A percentile compares a stretch with the other conserved stretches of the same genome.
phyloP scores from a whole-genome alignment of 2,113 vertebrate species.

The Grammomys surdaster region DNA sequence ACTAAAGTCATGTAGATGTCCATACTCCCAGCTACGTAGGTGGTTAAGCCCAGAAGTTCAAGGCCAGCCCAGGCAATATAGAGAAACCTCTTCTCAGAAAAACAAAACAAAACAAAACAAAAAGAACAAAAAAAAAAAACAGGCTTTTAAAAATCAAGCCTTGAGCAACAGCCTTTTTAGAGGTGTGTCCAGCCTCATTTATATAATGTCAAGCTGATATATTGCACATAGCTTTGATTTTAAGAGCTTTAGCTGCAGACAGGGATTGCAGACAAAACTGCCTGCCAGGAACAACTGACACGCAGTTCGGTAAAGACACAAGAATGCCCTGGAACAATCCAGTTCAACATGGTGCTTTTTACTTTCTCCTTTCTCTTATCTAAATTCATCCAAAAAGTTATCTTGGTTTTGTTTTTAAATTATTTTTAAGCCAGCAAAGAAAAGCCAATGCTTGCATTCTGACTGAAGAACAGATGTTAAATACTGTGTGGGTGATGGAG shows the following conservation, averaged over 20 bases:
- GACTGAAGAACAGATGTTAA: slow-evolving; percentile 66
- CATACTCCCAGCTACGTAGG: not conserved
- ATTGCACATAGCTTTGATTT: slow-evolving; percentile 44
- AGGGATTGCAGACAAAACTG: slow-evolving; percentile 66
- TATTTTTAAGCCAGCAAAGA: slow-evolving; percentile 56
- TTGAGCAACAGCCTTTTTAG: slow-evolving; percentile 65
- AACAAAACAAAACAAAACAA: not conserved
- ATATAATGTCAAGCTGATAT: slow-evolving; percentile 64
- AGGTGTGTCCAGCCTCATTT: slow-evolving; percentile 75
- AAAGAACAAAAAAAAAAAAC: not conserved
- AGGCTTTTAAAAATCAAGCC: not conserved
- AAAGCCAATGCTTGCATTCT: slow-evolving; percentile 57
- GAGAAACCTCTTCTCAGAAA: not conserved
- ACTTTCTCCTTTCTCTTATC: slow-evolving; percentile 52
- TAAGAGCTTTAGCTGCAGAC: slow-evolving; percentile 72
- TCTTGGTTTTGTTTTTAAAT: slow-evolving; percentile 66
- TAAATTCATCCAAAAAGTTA: slow-evolving; percentile 66
- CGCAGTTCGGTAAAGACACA: slow-evolving; percentile 65
- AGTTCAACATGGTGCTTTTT: slow-evolving; percentile 60
- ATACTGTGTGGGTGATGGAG: slow-evolving; percentile 13
- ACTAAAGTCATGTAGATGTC: not conserved
- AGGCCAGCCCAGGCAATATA: fast-evolving
- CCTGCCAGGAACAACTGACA: slow-evolving; percentile 78
- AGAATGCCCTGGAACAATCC: slow-evolving; percentile 77
- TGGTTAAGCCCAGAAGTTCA: not conserved